Conservation (phyloP, 2,888 invertebrate species). For the Catocala nupta region DNA sequence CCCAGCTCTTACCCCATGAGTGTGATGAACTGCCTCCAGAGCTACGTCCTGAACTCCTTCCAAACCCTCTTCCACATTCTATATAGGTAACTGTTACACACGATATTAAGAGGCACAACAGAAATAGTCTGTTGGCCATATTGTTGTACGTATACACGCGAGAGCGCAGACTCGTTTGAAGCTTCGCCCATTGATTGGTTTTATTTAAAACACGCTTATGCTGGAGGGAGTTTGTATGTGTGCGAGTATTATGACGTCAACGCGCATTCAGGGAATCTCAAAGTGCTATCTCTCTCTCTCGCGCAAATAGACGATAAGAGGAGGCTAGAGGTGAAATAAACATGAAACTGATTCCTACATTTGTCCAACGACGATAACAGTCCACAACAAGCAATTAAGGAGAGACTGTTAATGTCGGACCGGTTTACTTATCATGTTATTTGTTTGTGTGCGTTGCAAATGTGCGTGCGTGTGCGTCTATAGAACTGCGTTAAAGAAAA, state of each 20-base stretch:
- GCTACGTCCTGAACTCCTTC: constrained; percentile 48
- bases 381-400: constrained; percentile 30
- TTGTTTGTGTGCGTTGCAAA: not conserved
- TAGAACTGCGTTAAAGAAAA: not conserved
- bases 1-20: constrained; percentile 44
- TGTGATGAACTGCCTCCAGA: constrained; percentile 34
- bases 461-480: not conserved
- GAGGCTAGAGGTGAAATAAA: constrained; percentile 57
- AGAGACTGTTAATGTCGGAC: not conserved
- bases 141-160: constrained; percentile 48
- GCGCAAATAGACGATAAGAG: constrained; percentile 43
- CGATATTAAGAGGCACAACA: constrained; percentile 71
- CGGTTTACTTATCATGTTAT: not conserved
- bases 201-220: constrained; percentile 50
- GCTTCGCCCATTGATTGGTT: constrained; percentile 44
- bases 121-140: constrained; percentile 71
- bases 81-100: constrained; percentile 59
- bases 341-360: constrained; percentile 32
- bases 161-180: constrained; percentile 52
- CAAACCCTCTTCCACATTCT: constrained; percentile 56
- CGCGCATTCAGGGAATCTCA: constrained; percentile 53
- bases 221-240: constrained; percentile 28
- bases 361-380: constrained; percentile 30
- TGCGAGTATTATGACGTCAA: constrained; percentile 51
- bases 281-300: constrained; percentile 42